Conservation (phyloP, 2,113 vertebrate species). For the Rhinopithecus roxellana region DNA sequence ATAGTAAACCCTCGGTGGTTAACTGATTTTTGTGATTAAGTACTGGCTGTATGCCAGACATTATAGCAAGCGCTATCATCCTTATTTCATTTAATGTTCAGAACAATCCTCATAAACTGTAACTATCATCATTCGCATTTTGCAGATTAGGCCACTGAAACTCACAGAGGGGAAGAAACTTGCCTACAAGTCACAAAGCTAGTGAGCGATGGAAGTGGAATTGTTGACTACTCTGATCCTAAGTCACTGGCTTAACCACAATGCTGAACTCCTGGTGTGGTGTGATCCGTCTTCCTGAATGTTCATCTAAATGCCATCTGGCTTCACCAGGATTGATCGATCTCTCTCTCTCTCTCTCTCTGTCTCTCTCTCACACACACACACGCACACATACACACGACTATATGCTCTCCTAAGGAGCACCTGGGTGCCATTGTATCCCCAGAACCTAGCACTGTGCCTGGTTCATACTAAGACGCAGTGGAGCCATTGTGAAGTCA, state of each 20-base stretch:
- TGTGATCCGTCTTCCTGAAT: neutral
- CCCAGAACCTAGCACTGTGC: neutral
- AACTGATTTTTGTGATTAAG: neutral
- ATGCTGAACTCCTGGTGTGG: neutral
- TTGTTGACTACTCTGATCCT: too few relatives aligned
- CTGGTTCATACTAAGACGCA: neutral
- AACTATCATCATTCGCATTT: neutral
- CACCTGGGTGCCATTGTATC: rapidly evolving
- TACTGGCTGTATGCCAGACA: neutral
- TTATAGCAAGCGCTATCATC: neutral
- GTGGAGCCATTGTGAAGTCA: neutral
- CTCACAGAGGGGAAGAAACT: neutral
- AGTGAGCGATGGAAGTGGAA: neutral
- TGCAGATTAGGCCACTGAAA: neutral
- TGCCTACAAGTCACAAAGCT: neutral
- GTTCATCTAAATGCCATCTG: neutral
- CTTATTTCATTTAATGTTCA: neutral
- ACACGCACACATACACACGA: neutral
- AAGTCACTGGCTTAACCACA: neutral
- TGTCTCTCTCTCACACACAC: too few relatives aligned
- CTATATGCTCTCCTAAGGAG: too few relatives aligned
- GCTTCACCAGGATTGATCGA: neutral
- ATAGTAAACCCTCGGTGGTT: neutral
- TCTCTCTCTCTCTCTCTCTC: too few relatives aligned
- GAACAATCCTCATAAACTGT: neutral